Base-by-base conservation (phyloP, 2,888 invertebrate genomes). In the Caenorhabditis uteleia region DNA sequence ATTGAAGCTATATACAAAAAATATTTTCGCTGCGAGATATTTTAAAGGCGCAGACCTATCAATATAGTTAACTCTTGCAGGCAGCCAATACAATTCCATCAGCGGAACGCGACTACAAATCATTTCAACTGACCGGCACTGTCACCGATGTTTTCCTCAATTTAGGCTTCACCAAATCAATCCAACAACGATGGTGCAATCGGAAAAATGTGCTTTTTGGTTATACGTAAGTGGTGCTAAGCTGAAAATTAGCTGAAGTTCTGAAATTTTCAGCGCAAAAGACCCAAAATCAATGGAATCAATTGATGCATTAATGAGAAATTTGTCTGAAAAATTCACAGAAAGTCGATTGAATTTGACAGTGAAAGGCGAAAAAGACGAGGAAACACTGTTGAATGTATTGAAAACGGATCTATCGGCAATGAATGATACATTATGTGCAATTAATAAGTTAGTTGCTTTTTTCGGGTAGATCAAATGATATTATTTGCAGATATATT, bases 101-200 rank as follows among this genome's bases (percentile, higher is more conserved):
- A 2, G 40, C 58, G 6, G 53, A 54, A 40, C 45, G 42, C 2
- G 2, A 16, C 3, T 57, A 53, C 25, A 48, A 57, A 1, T 1
- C 34, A n/a, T 64, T 64, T 47, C 42, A 47, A 20, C 8, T 64
- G 27, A 53, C 38, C 1, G 62, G 62, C 39, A 49, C 48, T 12
- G 46, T 57, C 21, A 57, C 57, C 39, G 62, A 64, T 42, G 48
- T 64, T 2, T 57, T 54, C 20, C 20, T 43, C n/a, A 39, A 40
- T 5, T 53, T 39, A n/a, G 34, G 25, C 2, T 48, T 49, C 31
- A 53, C 25, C 1, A 57, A 57, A 39, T 16, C 56, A 6, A 53
- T 57, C 10, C 21, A 33, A 4, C 20, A 38, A 45, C 27, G 53
- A 45, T 64, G 62, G 62, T 64, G 62, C 34, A 42, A 31, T 2